Percentiles rank a stretch among this genome's conserved stretches.
Conservation (phyloP, 2,888 invertebrate species). For the Cylloceria caligata region DNA sequence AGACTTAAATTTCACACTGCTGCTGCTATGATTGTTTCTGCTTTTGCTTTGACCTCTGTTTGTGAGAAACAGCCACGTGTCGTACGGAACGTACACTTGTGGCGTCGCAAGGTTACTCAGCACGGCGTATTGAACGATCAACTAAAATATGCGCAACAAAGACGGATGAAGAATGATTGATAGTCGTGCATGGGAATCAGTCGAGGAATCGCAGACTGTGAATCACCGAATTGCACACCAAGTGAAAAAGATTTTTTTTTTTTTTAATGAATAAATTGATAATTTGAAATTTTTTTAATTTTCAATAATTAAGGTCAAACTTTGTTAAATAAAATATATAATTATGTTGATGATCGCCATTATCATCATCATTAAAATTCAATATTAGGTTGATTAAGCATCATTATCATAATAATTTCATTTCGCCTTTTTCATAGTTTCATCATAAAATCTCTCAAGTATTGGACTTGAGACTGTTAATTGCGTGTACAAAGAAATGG, state of each 20-base stretch:
- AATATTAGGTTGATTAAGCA: too few relatives aligned
- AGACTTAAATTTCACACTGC: not conserved
- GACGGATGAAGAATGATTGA: not conserved
- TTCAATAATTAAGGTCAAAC: not conserved
- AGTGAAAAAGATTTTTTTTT: not conserved
- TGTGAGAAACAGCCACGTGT: not conserved
- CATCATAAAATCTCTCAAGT: too few relatives aligned
- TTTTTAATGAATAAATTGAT: not conserved
- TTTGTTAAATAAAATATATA: too few relatives aligned
- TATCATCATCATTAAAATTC: too few relatives aligned
- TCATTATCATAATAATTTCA: too few relatives aligned
- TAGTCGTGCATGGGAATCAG: not conserved
- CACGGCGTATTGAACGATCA: slow-evolving; percentile 31
- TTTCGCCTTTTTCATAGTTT: too few relatives aligned
- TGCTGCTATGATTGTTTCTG: too few relatives aligned
- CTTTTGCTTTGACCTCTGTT: not conserved
- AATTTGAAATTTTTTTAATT: not conserved
- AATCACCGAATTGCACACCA: too few relatives aligned
- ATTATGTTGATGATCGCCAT: too few relatives aligned
- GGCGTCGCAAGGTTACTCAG: slow-evolving; percentile 36
- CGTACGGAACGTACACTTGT: slow-evolving; percentile 9
- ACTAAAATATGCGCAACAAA: slow-evolving; percentile 14
- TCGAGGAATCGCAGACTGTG: not conserved
- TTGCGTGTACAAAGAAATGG: too few relatives aligned
- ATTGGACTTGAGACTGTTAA: too few relatives aligned